phyloP scores from a whole-genome alignment of 2,797 vertebrate species.

The Antrozous pallidus region DNA sequence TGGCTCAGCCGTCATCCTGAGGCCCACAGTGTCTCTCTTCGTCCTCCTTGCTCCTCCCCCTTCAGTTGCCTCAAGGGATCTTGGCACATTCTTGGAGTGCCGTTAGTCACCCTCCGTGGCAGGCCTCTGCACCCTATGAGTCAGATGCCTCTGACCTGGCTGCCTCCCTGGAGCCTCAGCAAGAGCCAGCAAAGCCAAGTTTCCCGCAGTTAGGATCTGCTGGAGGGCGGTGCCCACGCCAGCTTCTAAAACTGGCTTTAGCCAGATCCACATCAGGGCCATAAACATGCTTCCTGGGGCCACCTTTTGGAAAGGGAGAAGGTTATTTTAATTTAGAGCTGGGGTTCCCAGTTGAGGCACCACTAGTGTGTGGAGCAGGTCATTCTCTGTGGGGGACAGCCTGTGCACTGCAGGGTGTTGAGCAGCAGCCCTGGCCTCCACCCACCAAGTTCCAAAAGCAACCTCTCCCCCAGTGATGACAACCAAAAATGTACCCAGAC shows the following conservation, averaged over 20 bases:
- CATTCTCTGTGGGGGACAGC: accelerated
- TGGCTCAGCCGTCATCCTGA: not conserved
- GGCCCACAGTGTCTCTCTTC: too few species aligned
- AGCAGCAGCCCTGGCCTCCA: not conserved
- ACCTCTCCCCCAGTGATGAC: not conserved
- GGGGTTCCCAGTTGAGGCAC: not conserved
- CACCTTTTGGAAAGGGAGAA: not conserved
- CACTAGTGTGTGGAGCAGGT: accelerated
- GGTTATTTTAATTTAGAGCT: not conserved
- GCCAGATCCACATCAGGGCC: not conserved
- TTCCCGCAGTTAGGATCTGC: not conserved
- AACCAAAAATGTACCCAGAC: not conserved
- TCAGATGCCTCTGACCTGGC: not conserved
- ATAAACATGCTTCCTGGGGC: not conserved
- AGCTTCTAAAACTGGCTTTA: not conserved
- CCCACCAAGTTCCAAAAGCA: not conserved
- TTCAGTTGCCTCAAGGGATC: not conserved
- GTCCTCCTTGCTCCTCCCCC: not conserved
- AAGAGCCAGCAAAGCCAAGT: not conserved
- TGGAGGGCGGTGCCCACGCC: not conserved
- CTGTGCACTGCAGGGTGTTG: not conserved
- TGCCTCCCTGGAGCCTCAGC: not conserved
- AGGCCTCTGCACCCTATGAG: slow-evolving; percentile 4
- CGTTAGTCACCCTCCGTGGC: not conserved
- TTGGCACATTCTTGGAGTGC: not conserved